Percentiles rank a stretch among this genome's conserved stretches.
Evolutionary conservation across 2,113 vertebrate genomes (phyloP).

Genomic region (Phrynocephalus versicolor): DNA sequence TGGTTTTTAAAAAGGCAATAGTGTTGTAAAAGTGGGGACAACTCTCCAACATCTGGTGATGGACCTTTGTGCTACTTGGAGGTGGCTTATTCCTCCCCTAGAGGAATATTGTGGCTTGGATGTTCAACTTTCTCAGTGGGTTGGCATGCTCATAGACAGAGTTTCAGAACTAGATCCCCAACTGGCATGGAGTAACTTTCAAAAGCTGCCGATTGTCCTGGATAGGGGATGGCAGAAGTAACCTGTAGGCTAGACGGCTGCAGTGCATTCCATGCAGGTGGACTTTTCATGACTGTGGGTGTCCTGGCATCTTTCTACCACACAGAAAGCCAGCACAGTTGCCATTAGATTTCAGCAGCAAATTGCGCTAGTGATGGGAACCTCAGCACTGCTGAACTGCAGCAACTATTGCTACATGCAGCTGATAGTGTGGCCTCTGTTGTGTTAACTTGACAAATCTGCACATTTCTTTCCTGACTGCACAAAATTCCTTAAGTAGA

Average conservation of each 20-base stretch:
- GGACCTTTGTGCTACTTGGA: too few relatives aligned
- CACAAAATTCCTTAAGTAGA: neutral
- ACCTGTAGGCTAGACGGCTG: neutral
- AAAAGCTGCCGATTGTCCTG: neutral
- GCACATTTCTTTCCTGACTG: neutral
- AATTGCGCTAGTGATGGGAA: too few relatives aligned
- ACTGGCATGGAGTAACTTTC: neutral
- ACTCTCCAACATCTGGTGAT: too few relatives aligned
- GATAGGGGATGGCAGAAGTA: neutral
- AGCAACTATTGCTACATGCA: too few relatives aligned
- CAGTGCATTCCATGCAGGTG: neutral
- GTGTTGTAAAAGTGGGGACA: too few relatives aligned
- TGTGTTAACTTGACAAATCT: neutral
- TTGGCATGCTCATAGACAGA: neutral
- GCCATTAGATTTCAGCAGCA: too few relatives aligned
- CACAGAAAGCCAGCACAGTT: too few relatives aligned
- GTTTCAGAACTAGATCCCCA: neutral
- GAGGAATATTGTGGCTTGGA: neutral
- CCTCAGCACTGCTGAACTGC: too few relatives aligned
- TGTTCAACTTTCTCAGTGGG: neutral
- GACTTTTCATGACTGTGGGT: neutral
- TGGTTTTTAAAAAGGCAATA: too few relatives aligned
- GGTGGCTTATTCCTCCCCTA: too few relatives aligned
- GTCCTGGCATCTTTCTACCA: too few relatives aligned
- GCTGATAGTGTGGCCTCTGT: too few relatives aligned